phyloP scores from a whole-genome alignment of 1,140 invertebrate species.

The Stenopsyche tienmushanensis region DNA sequence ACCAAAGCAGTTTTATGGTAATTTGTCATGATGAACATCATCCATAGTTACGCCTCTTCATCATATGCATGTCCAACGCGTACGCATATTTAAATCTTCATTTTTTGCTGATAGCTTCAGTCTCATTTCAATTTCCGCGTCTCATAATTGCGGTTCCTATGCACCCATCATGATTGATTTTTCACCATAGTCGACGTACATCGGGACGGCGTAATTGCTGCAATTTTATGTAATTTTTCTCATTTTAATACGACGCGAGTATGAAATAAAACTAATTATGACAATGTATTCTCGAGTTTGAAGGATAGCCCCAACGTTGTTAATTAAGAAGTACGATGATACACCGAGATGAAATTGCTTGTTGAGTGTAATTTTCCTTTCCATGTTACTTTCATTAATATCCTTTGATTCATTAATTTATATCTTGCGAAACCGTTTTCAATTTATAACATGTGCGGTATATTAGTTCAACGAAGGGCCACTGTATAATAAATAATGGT shows the following conservation, averaged over 20 bases:
- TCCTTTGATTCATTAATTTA: slow-evolving; percentile 15
- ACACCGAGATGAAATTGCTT: too few relatives aligned
- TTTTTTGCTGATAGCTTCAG: not conserved
- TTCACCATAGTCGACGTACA: too few relatives aligned
- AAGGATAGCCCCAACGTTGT: too few relatives aligned
- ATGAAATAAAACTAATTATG: too few relatives aligned
- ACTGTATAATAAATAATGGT: not conserved
- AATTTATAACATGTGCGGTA: not conserved
- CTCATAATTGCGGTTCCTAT: not conserved
- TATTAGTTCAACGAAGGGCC: not conserved
- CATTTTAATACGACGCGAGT: too few relatives aligned
- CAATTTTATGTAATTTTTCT: too few relatives aligned
- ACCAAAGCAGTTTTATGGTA: slow-evolving; percentile 19
- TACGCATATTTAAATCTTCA: not conserved
- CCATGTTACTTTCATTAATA: slow-evolving; percentile 21
- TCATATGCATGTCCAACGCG: not conserved
- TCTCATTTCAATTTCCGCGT: not conserved
- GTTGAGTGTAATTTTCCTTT: slow-evolving; percentile 1
- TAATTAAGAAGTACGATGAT: too few relatives aligned
- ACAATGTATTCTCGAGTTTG: too few relatives aligned
- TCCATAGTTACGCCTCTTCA: slow-evolving; percentile 17
- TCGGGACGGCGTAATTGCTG: too few relatives aligned
- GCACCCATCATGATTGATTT: too few relatives aligned
- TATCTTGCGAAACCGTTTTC: slow-evolving; percentile 14
- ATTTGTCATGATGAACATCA: slow-evolving; percentile 24